Evolutionary conservation across 1,140 invertebrate species (phyloP), one percentile per base, ranked within the genome.

Genomic region (Drosophila prosaltans): DNA sequence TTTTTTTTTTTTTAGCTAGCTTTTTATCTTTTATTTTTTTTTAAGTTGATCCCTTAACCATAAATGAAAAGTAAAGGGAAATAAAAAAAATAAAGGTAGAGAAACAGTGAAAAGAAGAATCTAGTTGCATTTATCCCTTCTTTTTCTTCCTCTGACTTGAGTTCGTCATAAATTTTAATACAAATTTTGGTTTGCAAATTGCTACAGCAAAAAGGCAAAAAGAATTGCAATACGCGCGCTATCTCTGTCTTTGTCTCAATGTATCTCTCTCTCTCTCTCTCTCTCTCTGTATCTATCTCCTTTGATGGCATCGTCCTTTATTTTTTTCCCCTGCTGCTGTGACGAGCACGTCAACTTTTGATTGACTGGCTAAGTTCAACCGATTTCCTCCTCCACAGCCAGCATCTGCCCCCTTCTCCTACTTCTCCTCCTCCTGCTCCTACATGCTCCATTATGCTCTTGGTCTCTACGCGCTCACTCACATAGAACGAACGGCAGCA

Each of bases 151-250:
- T 16, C 16, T 69, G 72, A 80, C 57, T 82, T 79, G 83, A 81
- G 69, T 76, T 86, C 84, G 84, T 89, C 84, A 89, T 89, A 89
- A 89, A 89, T 89, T 89, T 89, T 89, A 89, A 89, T 89, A 89
- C 81, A 81, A 71, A 89, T 89, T 89, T 89, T 89, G 84, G 84
- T 84, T 89, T 89, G 84, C 84, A 89, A 89, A 89, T 89, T 88
- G 84, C 84, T 78, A 51, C 8, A 51, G 45, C 66, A 21, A 45
- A 67, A 69, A 89, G 45, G 16, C 24, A 51, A 51, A 51, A 51
- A 51, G 45, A 51, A 51, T 51, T 89, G 83, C 84, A 89, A 83
- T 86, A 88, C 75, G 71, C 76, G 82, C 79, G 32, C 32, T 67
- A 16, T 69, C 57, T 48, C 45, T 48, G 32, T 48, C 7, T 24